Percentiles rank a stretch among this genome's conserved stretches.
phyloP scores from a whole-genome alignment of 2,797 vertebrate species.

The Pelodytes ibericus region DNA sequence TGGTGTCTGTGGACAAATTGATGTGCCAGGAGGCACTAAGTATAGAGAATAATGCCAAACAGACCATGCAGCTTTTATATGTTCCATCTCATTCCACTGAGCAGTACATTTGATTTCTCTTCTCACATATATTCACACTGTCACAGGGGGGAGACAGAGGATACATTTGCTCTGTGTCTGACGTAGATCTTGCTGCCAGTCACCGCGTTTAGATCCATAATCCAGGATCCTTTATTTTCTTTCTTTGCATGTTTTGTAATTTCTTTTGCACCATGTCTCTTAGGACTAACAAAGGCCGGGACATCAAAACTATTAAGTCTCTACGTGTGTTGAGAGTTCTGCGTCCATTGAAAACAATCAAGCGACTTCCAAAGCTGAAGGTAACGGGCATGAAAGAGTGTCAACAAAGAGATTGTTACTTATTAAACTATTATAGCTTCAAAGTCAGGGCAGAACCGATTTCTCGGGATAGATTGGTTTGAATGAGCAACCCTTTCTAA shows the following conservation, averaged over 20 bases:
- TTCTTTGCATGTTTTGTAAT: neutral
- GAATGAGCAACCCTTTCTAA: neutral
- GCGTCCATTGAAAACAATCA: conserved; percentile 96
- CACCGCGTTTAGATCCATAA: conserved; percentile 19
- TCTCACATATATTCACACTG: neutral
- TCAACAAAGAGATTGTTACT: conserved; percentile 21
- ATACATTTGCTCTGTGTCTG: conserved; percentile 21
- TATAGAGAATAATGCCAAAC: conserved; percentile 18
- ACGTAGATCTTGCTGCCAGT: conserved; percentile 30
- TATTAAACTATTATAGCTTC: conserved; percentile 34
- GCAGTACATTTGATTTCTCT: neutral
- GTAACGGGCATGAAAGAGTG: conserved; percentile 63
- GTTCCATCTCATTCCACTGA: neutral
- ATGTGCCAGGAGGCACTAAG: too few species aligned
- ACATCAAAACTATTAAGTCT: conserved; percentile 99
- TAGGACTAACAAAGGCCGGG: conserved; percentile 94
- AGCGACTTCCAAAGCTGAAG: conserved; percentile 96
- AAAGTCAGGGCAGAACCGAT: neutral
- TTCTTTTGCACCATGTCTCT: conserved; percentile 39
- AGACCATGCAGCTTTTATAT: neutral
- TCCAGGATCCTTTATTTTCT: neutral
- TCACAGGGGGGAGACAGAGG: conserved; percentile 1
- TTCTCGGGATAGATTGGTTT: conserved; percentile 15
- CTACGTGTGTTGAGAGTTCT: conserved; percentile 92
- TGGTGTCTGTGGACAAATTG: too few species aligned